Evolutionary conservation across 2,797 vertebrate genomes (phyloP), one percentile per base, ranked within the genome.

Genomic region (Rhynchonycteris naso): DNA sequence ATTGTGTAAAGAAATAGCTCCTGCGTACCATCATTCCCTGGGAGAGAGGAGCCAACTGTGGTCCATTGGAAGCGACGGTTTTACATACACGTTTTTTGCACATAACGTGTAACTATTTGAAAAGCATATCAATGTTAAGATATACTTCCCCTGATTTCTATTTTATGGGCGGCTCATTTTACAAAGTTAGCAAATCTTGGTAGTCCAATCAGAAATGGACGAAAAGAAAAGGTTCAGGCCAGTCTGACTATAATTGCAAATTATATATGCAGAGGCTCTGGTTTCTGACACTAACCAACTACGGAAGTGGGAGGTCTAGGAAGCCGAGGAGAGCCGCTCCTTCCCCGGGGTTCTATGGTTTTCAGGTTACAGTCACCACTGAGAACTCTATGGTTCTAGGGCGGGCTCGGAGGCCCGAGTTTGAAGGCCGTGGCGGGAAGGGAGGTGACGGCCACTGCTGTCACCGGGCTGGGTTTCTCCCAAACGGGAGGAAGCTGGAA

Each of bases 351-450:
- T 1, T 95, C 95, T 80, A 90, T 95, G 91, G 79, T 76, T 18
- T 10, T 83, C 65, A 30, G 94, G 74, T 24, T 5, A 52, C 38
- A 86, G 90, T 93, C 13, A n/a, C 58, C 76, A 5, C n/a, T 0
- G 28, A 61, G 35, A 78, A 90, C 97, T 97, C 96, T 88, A 82
- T 97, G 96, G 87, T 97, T 92, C 69, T 69, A 63, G 93, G 92
- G 87, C 63, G 52, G 87, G 66, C 58, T 30, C 26, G 93, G 97
- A 79, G 93, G 96, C 0, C 95, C 0, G 56, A 18, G 0, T 43
- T 98, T 98, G 97, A 98, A 98, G 98, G 38, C 88, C 10, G 63
- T 16, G 93, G 97, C 97, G 98, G 98, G 97, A 98, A 97, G 98
- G 97, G 97, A 97, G 59, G 97, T 97, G 98, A 95, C 89, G 69